Base-by-base conservation (phyloP, 2,888 invertebrate genomes). In the Sarcophaga subvicina region DNA sequence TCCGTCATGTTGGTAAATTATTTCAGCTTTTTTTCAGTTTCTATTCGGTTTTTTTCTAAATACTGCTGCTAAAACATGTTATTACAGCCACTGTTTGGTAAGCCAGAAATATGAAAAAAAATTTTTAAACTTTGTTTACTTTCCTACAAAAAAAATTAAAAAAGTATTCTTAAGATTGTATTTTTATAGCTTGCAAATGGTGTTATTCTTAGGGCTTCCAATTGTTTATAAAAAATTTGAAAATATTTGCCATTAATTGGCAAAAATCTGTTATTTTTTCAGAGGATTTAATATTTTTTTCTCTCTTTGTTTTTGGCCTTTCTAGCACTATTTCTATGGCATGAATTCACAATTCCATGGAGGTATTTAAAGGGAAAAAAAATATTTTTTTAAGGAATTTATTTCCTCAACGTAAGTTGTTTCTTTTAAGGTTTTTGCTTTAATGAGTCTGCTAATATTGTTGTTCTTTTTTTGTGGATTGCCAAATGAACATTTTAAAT, bases 71-170 rank as follows among this genome's bases (percentile, higher is more conserved):
- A 67, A 25, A 80, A 37, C 12, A 37, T 87, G 59, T 87, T 87
- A 82, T 87, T 87, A 80, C 87, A 87, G 87, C 84, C 81, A 79
- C 79, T 67, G 79, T 76, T 37, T 79, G 76, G 79, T 79, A 76
- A 76, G 63, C 54, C 54, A 62, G 54, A 17, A 70, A 59, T 45
- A 72, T 78, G 27, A 71, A 83, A 69, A 80, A 59, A 45, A 49
- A 8, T 47, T 69, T 20, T 47, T 25, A 71, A 70, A 10, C 8
- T 63, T 22, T 54, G 17, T 54, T 45, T 62, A 12, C 14, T 60
- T 37, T n/a, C 45, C n/a, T n/a, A n/a, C 27, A 22, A 25, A 37
- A 37, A 37, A 37, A 37, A 10, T 10, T 2, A 37, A 2, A 37
- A 37, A 37, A 2, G 3, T 37, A 17, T 49, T 47, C n/a, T 67